A percentile compares a stretch with the other conserved stretches of the same genome.
phyloP scores from a whole-genome alignment of 2,888 invertebrate species.

The Eupeodes latifasciatus region DNA sequence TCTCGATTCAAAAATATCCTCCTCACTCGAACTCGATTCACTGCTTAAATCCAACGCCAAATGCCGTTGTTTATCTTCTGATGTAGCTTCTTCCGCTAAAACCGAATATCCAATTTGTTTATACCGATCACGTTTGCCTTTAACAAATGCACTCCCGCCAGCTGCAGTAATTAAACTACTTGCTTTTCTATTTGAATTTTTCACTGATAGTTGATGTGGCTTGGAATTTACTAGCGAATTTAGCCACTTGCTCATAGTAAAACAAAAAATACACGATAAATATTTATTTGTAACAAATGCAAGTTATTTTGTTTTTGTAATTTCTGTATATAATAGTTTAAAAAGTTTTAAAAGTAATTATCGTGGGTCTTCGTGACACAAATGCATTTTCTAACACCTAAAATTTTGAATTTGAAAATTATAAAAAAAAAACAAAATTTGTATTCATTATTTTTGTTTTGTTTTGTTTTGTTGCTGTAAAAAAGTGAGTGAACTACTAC shows the following conservation, averaged over 20 bases:
- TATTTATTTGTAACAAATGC: background rate
- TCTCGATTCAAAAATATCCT: conserved; percentile 54
- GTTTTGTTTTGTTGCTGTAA: conserved; percentile 18
- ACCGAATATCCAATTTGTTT: conserved; percentile 63
- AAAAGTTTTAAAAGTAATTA: conserved; percentile 4
- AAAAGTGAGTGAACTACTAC: background rate
- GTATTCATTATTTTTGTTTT: conserved; percentile 13
- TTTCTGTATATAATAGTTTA: background rate
- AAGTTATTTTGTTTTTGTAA: conserved; percentile 38
- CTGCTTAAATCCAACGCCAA: conserved; percentile 55
- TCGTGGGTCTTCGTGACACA: conserved; percentile 63
- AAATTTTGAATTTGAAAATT: conserved; percentile 27
- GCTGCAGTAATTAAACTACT: conserved; percentile 59
- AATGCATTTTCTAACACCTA: conserved; percentile 65
- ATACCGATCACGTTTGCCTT: conserved; percentile 66
- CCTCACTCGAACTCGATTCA: conserved; percentile 65
- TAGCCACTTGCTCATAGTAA: conserved; percentile 71
- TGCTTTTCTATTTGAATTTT: conserved; percentile 41
- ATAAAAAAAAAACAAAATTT: conserved; percentile 6
- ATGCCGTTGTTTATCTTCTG: conserved; percentile 42
- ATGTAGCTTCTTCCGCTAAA: conserved; percentile 26
- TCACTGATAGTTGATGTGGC: conserved; percentile 49
- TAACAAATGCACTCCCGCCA: conserved; percentile 58
- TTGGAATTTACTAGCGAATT: conserved; percentile 61
- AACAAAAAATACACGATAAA: conserved; percentile 28